Base-by-base conservation (phyloP, 2,113 vertebrate genomes). In the Microcebus tavaratra region DNA sequence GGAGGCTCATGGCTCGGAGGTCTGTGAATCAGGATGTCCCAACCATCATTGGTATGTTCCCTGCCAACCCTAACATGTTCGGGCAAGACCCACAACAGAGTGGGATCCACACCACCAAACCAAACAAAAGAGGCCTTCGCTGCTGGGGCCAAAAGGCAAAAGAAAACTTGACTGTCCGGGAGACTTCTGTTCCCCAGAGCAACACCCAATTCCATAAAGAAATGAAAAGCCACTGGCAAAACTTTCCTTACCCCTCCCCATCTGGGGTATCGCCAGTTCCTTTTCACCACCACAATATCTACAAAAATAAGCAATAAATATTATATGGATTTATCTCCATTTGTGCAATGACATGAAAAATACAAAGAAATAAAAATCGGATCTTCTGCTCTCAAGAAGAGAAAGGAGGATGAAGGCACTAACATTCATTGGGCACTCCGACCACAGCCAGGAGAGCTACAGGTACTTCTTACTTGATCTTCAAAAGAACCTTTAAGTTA, bases 11-110 rank as follows among this genome's bases (percentile, higher is more conserved):
- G n/a, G 50, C 39, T 72, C 18, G 3, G 31, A 55, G 18, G 70
- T 55, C 61, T 12, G 25, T 17, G 50, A 79, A 72, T 14, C 21
- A 34, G 34, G 23, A 29, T 5, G 3, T 42, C 29, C 29, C 15
- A 18, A 12, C 61, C n/a, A 6, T 34, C 2, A 0, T 0, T 2
- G 1, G 17, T 0, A 15, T 1, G 17, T 14, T 59, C n/a, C 5
- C 39, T 12, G 50, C 76, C 55, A 57, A 29, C 10, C 36, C 85
- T 68, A 29, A 59, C 59, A 18, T 29, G 25, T 73, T 27, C 48
- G 8, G 61, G 31, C 6, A 8, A 65, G 61, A 36, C 23, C 53
- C 70, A 57, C 57, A 12, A 7, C 8, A 34, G 12, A 78, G 68
- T 29, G 18, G 67, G 21, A 73, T 13, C 8, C 53, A 73, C 86